phyloP scores from a whole-genome alignment of 2,113 vertebrate species.

The Brachypodius melanocephalos region DNA sequence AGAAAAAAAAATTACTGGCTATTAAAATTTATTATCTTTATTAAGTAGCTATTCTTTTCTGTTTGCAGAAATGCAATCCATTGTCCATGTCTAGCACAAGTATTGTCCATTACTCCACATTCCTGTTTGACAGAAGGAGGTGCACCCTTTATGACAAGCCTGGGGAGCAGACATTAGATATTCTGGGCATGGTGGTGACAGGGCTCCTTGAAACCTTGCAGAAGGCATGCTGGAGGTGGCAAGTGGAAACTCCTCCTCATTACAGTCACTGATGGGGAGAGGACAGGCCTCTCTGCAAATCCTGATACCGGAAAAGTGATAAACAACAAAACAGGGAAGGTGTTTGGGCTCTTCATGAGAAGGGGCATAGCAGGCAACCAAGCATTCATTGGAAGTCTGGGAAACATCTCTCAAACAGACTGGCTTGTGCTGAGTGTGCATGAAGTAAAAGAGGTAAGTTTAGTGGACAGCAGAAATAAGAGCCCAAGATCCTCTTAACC shows the following conservation, averaged over 20 bases:
- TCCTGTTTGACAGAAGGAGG: neutral
- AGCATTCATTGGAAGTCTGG: neutral
- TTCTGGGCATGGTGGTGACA: neutral
- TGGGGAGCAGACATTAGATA: neutral
- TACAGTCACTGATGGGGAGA: neutral
- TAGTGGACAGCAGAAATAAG: neutral
- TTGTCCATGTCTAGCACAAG: neutral
- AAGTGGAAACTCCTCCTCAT: neutral
- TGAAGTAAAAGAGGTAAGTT: neutral
- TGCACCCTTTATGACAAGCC: neutral
- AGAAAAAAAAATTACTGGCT: neutral
- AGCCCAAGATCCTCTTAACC: neutral
- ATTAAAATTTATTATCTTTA: constrained; percentile 52
- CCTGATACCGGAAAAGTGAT: neutral
- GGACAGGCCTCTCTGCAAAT: neutral
- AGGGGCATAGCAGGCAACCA: neutral
- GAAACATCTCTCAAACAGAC: neutral
- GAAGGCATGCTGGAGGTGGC: neutral
- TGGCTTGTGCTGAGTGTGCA: neutral
- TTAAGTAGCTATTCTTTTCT: neutral
- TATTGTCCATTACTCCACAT: neutral
- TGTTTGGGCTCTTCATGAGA: neutral
- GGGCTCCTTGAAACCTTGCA: neutral
- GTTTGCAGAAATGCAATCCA: neutral
- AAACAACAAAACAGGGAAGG: neutral